Evolutionary conservation across 2,888 invertebrate species (phyloP).

Genomic region (Rhodophaea formosa): DNA sequence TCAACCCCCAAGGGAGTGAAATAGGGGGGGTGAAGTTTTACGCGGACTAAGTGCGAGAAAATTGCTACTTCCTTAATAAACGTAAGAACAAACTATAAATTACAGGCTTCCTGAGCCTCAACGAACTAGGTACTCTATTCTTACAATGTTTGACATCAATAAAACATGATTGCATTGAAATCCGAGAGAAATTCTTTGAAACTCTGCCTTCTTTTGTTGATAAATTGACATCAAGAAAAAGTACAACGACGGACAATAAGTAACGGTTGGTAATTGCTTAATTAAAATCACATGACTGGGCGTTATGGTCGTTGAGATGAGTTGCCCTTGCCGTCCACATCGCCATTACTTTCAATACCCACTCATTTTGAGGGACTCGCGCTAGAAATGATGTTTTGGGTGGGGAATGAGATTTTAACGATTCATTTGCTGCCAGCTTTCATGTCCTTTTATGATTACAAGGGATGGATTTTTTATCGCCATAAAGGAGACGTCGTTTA

Average conservation of each 20-base stretch:
- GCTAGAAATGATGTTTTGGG: slow-evolving; percentile 43
- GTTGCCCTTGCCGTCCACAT: slow-evolving; percentile 31
- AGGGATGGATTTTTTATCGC: slow-evolving; percentile 30
- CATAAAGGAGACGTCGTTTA: slow-evolving; percentile 28
- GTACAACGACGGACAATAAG: slow-evolving; percentile 9
- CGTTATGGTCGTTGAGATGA: slow-evolving; percentile 24
- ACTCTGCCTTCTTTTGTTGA: background rate
- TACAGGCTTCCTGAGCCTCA: background rate
- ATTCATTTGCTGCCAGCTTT: slow-evolving; percentile 44
- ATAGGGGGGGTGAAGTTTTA: no score
- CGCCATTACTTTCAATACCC: slow-evolving; percentile 45
- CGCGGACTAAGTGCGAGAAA: no score
- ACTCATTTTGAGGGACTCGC: slow-evolving; percentile 42
- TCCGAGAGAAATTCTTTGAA: background rate
- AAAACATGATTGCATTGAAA: background rate
- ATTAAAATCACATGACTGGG: slow-evolving; percentile 28
- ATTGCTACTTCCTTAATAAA: no score
- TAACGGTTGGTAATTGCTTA: slow-evolving; percentile 23
- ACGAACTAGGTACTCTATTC: no score
- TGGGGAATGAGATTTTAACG: slow-evolving; percentile 51
- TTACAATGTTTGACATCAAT: background rate
- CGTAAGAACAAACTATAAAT: no score
- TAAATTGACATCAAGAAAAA: slow-evolving; percentile 1
- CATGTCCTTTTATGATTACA: slow-evolving; percentile 33
- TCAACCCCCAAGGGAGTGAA: no score